Conservation (phyloP, 2,797 vertebrate genomes). For the Cynodonichthys magdalenae region DNA sequence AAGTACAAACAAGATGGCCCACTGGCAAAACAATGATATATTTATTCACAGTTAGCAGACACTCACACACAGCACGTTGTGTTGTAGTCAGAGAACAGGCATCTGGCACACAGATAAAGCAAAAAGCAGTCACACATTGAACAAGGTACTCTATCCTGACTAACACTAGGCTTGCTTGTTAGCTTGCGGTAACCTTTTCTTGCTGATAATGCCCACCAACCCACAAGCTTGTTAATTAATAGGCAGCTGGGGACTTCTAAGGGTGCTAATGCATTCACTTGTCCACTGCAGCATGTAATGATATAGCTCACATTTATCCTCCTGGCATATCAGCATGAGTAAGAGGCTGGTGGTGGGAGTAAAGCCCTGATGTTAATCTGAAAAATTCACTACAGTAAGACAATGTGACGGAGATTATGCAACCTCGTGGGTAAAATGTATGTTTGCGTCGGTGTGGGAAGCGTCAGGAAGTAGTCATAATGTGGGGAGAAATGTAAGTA, state of each 20-base stretch:
- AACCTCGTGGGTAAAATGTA: conserved; percentile 24
- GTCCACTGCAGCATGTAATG: conserved; percentile 65
- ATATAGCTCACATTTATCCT: conserved; percentile 48
- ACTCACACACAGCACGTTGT: conserved; percentile 18
- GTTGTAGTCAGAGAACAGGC: conserved; percentile 41
- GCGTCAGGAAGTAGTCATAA: not conserved
- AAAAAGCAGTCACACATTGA: conserved; percentile 24
- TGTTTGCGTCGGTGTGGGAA: conserved; percentile 15
- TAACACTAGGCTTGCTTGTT: conserved; percentile 32
- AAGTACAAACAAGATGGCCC: conserved; percentile 19
- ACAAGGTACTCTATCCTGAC: conserved; percentile 39
- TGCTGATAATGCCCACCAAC: conserved; percentile 54
- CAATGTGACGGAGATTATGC: conserved; percentile 34
- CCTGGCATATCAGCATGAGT: conserved; percentile 35
- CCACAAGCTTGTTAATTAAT: conserved; percentile 55
- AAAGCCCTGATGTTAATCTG: conserved; percentile 35
- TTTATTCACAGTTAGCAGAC: conserved; percentile 23
- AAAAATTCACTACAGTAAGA: conserved; percentile 21
- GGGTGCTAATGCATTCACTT: conserved; percentile 60
- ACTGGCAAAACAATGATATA: conserved; percentile 3
- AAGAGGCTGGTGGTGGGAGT: conserved; percentile 44
- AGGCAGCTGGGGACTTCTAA: conserved; percentile 60
- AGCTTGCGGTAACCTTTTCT: conserved; percentile 49
- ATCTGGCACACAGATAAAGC: conserved; percentile 49
- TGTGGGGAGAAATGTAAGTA: too few species aligned